Percentiles rank a stretch among this genome's conserved stretches.
Conservation (phyloP, 2,888 invertebrate species). For the Acrocyrtus sp. region DNA sequence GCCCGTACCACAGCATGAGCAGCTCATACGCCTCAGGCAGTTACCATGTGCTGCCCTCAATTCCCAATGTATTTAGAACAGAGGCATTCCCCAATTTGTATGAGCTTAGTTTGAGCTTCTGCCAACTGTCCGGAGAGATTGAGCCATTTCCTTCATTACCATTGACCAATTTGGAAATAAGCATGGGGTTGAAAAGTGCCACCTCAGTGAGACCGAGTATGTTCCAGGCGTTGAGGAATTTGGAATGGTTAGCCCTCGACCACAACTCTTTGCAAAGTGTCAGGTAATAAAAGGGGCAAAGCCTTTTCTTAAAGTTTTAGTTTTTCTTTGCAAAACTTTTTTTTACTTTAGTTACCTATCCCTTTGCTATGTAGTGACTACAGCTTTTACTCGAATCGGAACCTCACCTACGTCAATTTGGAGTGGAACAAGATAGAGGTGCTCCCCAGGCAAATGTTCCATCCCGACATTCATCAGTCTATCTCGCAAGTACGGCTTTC, state of each 20-base stretch:
- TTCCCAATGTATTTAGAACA: constrained; percentile 76
- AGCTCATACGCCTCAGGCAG: neutral
- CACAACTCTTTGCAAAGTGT: constrained; percentile 85
- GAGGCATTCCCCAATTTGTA: constrained; percentile 75
- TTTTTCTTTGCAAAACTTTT: neutral
- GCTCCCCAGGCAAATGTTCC: constrained; percentile 76
- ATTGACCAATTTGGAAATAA: constrained; percentile 84
- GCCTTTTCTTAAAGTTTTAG: neutral
- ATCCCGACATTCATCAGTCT: constrained; percentile 76
- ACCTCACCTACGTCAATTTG: constrained; percentile 83
- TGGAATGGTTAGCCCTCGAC: constrained; percentile 87
- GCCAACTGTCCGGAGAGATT: constrained; percentile 81
- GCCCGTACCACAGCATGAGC: constrained; percentile 2
- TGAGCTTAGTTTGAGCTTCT: constrained; percentile 91
- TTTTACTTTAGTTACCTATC: too few relatives aligned
- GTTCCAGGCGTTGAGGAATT: constrained; percentile 63
- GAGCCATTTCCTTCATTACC: constrained; percentile 80
- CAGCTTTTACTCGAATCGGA: constrained; percentile 70
- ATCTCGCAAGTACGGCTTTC: constrained; percentile 83
- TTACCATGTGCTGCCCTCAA: constrained; percentile 45
- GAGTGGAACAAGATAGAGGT: constrained; percentile 84
- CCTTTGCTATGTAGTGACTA: constrained; percentile 67
- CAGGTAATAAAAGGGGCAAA: constrained; percentile 65
- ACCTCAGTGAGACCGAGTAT: constrained; percentile 67
- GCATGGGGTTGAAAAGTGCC: constrained; percentile 82